Percentiles rank a stretch among this genome's conserved stretches.
Conservation (phyloP, 2,113 vertebrate genomes). For the Pimephales promelas region DNA sequence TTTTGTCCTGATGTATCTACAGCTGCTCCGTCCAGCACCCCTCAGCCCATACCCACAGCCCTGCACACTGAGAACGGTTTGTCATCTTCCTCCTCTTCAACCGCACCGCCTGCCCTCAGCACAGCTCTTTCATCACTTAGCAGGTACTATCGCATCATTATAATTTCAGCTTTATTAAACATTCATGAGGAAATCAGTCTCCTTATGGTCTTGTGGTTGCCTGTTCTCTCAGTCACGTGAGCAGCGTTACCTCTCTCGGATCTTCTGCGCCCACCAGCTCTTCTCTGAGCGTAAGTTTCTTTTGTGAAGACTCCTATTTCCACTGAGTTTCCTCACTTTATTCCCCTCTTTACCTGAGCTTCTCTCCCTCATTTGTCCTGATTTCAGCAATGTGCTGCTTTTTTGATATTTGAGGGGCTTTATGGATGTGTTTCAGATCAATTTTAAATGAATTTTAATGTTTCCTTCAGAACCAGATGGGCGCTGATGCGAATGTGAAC, state of each 20-base stretch:
- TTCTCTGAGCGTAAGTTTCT: conserved; percentile 82
- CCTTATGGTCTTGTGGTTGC: background rate
- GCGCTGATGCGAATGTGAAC: conserved; percentile 70
- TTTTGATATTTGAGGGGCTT: background rate
- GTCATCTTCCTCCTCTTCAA: conserved; percentile 72
- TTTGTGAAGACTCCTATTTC: background rate
- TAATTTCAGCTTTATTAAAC: background rate
- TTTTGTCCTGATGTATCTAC: background rate
- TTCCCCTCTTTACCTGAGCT: background rate
- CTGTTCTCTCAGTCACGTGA: conserved; percentile 71
- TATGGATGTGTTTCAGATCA: background rate
- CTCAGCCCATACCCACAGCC: conserved; percentile 75
- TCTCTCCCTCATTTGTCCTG: background rate
- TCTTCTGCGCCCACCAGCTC: conserved; percentile 76
- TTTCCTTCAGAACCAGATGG: conserved; percentile 62
- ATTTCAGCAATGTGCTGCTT: background rate
- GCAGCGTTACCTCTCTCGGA: conserved; percentile 79
- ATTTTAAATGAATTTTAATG: background rate
- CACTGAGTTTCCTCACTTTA: background rate
- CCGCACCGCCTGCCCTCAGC: conserved; percentile 78
- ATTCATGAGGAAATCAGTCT: background rate
- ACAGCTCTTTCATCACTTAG: conserved; percentile 82
- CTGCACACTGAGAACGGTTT: conserved; percentile 75
- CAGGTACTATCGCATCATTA: conserved; percentile 76
- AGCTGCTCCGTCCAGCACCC: conserved; percentile 24